Conservation (phyloP, 92 coral and sea anemone genomes). For the Scolanthus callimorphus region DNA sequence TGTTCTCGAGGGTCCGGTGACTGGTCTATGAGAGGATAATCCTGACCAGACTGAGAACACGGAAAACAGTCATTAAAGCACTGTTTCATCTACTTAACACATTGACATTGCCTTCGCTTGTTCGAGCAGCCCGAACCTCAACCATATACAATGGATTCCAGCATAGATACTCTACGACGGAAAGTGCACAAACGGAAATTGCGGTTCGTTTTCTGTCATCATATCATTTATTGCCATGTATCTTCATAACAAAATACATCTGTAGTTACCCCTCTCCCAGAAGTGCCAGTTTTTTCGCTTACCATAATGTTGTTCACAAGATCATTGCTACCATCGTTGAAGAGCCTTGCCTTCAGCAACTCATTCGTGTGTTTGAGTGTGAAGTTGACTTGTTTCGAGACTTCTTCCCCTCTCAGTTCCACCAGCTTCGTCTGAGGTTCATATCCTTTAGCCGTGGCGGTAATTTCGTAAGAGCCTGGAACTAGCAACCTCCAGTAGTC, state of each 20-base stretch:
- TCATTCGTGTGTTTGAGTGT: constrained; percentile 65
- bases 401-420: constrained; percentile 60
- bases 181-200: no score
- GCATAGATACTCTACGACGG: no score
- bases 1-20: constrained; percentile 54
- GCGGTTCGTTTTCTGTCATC: no score
- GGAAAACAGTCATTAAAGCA: no score
- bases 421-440: constrained; percentile 84
- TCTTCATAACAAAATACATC: no score
- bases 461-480: constrained; percentile 97
- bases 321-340: constrained; percentile 45
- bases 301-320: constrained; percentile 59
- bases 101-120: no score
- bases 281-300: constrained; percentile 10
- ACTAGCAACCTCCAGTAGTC: constrained; percentile 99
- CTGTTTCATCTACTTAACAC: no score
- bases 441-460: constrained; percentile 75
- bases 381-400: constrained; percentile 58
- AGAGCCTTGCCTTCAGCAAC: constrained; percentile 19
- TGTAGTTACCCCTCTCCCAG: no score
- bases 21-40: constrained; percentile 18
- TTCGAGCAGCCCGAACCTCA: no score
- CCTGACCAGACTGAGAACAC: constrained; percentile 24
- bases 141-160: no score
- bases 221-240: no score